phyloP scores from a whole-genome alignment of 2,113 vertebrate species.

The Grantiella picta region DNA sequence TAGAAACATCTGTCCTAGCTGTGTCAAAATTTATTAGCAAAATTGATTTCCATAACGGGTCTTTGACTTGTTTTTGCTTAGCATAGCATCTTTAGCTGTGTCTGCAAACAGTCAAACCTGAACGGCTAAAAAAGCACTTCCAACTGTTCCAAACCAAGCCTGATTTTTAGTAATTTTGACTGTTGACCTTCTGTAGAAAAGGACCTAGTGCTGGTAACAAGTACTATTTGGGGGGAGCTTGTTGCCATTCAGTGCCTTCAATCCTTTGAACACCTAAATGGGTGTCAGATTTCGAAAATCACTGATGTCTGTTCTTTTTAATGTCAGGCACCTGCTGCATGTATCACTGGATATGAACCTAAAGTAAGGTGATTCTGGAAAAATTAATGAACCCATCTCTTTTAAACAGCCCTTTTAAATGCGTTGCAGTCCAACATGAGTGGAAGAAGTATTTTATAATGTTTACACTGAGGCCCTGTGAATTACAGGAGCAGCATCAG shows the following conservation, averaged over 20 bases:
- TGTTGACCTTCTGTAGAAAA: not conserved
- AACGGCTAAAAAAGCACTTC: not conserved
- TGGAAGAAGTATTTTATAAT: not conserved
- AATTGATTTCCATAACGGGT: rapidly evolving
- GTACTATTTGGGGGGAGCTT: not conserved
- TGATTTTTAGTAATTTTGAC: not conserved
- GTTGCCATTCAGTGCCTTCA: not conserved
- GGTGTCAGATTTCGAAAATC: not conserved
- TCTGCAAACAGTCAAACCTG: not conserved
- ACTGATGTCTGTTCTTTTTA: not conserved
- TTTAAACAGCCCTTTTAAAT: not conserved
- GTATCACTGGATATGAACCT: not conserved
- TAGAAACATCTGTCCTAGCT: not conserved
- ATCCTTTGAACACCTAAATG: not conserved
- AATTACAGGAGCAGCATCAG: not conserved
- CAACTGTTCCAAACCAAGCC: not conserved
- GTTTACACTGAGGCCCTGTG: not conserved
- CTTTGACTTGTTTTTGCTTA: not conserved
- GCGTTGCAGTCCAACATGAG: not conserved
- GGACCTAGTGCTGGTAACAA: not conserved
- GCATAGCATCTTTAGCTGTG: not conserved
- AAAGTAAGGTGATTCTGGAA: not conserved
- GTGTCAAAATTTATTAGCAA: not conserved
- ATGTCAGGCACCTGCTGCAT: not conserved
- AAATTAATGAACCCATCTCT: not conserved